phyloP scores from a whole-genome alignment of 2,113 vertebrate genomes.

The Neoarius graeffei region DNA sequence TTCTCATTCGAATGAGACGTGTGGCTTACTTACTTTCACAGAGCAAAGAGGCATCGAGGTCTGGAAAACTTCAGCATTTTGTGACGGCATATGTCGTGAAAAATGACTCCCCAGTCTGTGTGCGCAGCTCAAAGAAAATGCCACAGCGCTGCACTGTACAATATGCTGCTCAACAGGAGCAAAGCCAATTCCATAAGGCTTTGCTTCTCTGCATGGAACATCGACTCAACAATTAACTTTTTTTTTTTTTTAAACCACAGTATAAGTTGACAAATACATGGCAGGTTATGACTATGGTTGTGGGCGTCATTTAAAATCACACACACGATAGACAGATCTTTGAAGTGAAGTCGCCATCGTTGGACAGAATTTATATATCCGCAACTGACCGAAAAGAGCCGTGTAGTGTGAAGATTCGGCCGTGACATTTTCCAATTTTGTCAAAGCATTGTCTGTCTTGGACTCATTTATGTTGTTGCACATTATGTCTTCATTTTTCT shows the following conservation, averaged over 20 bases:
- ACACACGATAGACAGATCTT: not conserved
- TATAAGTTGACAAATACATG: not conserved
- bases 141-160: slow-evolving; percentile 28
- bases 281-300: not conserved
- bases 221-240: slow-evolving; percentile 3
- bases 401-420: not conserved
- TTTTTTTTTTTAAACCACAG: not conserved
- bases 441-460: no score
- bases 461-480: no score
- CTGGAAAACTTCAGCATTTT: slow-evolving; percentile 32
- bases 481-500: not conserved
- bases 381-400: not conserved
- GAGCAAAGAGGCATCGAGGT: not conserved
- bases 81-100: slow-evolving; percentile 48
- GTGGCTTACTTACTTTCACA: slow-evolving; percentile 17
- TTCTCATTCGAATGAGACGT: not conserved
- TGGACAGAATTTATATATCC: not conserved
- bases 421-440: not conserved
- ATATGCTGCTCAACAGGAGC: slow-evolving; percentile 28
- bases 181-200: slow-evolving; percentile 23
- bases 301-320: not conserved
- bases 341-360: not conserved
- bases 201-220: slow-evolving; percentile 6
- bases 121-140: slow-evolving; percentile 27
- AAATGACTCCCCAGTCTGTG: slow-evolving; percentile 53